Base-by-base conservation (phyloP, 2,797 vertebrate species). In the Presbytis comata region DNA sequence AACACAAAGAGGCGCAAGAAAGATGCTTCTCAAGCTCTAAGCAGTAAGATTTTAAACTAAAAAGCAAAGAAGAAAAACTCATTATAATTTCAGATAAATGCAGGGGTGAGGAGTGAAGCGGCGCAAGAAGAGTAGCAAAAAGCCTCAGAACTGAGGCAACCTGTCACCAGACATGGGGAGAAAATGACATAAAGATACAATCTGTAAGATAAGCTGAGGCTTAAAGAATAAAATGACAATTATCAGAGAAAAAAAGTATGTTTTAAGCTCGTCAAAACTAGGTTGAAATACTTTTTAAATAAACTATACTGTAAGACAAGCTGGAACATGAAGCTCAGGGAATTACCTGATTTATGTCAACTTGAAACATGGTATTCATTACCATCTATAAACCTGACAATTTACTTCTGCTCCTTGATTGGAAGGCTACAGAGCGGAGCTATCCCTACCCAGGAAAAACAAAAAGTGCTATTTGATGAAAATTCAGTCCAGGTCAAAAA, bases 21-120 rank as follows among this genome's bases (percentile, higher is more conserved):
- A 98, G 97, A 98, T 92, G 98, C 97, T 98, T 98, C 98, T 97
- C 97, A 98, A 98, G 97, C 97, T 98, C 97, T 98, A 98, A 98
- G 98, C 97, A 98, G 98, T 98, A 98, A 98, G 98, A 98, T 97
- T 98, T 98, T 98, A 98, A 98, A 98, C 98, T 98, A 98, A 98
- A 98, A 98, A 98, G 98, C 98, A 98, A 98, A 98, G 97, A 98
- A 98, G 97, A 98, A 97, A 98, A 98, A 98, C 98, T 98, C 96
- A 98, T 98, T 98, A 98, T 97, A 98, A 97, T 97, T 97, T 98
- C 97, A 97, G 97, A 93, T 96, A 97, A 97, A 97, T 72, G 97
- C 97, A 98, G 94, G 80, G 81, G 81, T 96, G 96, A 92, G 87
- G 95, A 90, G 55, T 93, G 96, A 96, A 95, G 97, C 14, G 93